phyloP scores from a whole-genome alignment of 1,140 invertebrate species.

The Drosophila burlai region DNA sequence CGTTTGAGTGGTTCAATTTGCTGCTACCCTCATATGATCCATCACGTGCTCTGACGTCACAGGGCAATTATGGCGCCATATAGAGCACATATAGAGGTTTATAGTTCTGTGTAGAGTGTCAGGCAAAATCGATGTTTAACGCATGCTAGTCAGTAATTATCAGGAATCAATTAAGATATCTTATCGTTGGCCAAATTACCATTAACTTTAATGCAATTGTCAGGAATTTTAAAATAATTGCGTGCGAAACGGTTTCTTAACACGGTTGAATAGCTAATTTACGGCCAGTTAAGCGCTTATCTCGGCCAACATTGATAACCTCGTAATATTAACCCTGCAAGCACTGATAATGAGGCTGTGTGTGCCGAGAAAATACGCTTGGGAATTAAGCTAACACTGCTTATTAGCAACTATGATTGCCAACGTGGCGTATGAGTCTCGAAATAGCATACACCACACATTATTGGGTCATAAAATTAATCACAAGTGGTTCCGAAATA shows the following conservation, averaged over 20 bases:
- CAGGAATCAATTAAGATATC: conserved; percentile 75
- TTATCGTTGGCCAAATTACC: conserved; percentile 61
- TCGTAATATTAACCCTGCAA: conserved; percentile 39
- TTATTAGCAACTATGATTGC: conserved; percentile 23
- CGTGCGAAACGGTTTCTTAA: neutral
- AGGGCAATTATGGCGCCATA: conserved; percentile 31
- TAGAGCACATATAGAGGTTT: conserved; percentile 13
- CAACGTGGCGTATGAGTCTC: conserved; percentile 36
- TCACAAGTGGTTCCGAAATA: neutral
- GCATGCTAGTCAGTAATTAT: conserved; percentile 55
- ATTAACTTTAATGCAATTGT: conserved; percentile 73
- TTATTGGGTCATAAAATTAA: neutral
- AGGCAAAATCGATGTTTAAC: conserved; percentile 49
- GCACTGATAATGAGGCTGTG: conserved; percentile 35
- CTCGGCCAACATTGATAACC: conserved; percentile 58
- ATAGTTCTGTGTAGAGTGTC: conserved; percentile 44
- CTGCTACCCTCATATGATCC: conserved; percentile 63
- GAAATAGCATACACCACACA: neutral
- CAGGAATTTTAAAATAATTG: conserved; percentile 34
- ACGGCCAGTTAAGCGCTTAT: conserved; percentile 44
- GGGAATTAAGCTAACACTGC: conserved; percentile 19
- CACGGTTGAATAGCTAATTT: conserved; percentile 52
- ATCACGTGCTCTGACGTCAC: conserved; percentile 80
- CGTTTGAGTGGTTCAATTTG: conserved; percentile 36
- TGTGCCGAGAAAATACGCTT: conserved; percentile 10